Conservation (phyloP, 1,140 invertebrate genomes). For the Calosoma granatense region DNA sequence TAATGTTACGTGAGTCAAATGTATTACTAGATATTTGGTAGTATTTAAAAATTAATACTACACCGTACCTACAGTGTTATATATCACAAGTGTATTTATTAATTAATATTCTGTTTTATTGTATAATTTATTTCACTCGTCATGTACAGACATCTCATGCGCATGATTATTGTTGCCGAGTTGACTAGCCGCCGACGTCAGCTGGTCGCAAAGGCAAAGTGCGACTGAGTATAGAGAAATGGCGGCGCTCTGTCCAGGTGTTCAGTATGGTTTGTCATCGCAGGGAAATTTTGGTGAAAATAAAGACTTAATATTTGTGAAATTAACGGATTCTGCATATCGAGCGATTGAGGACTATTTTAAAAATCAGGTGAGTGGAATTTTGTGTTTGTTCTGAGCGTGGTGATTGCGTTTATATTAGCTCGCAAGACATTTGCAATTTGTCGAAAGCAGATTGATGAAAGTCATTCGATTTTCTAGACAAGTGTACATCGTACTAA, state of each 20-base stretch:
- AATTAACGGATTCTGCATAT: slow-evolving; percentile 86
- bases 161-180: slow-evolving; percentile 18
- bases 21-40: too few relatives aligned
- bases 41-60: too few relatives aligned
- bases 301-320: slow-evolving; percentile 87
- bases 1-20: neutral
- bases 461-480: slow-evolving; percentile 15
- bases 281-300: slow-evolving; percentile 72
- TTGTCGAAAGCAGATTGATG: slow-evolving; percentile 5
- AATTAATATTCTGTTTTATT: too few relatives aligned
- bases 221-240: slow-evolving; percentile 49
- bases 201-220: slow-evolving; percentile 28
- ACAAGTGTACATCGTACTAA: slow-evolving; percentile 34
- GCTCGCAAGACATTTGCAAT: neutral
- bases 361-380: slow-evolving; percentile 65
- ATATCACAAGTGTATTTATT: too few relatives aligned
- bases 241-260: slow-evolving; percentile 88
- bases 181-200: slow-evolving; percentile 31
- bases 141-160: too few relatives aligned
- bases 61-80: too few relatives aligned
- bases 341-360: slow-evolving; percentile 84
- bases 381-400: neutral
- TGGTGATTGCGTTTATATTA: neutral
- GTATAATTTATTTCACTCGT: too few relatives aligned
- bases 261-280: slow-evolving; percentile 90